Evolutionary conservation across 2,888 invertebrate genomes (phyloP), one percentile per base, ranked within the genome.

Genomic region (Formica aserva): DNA sequence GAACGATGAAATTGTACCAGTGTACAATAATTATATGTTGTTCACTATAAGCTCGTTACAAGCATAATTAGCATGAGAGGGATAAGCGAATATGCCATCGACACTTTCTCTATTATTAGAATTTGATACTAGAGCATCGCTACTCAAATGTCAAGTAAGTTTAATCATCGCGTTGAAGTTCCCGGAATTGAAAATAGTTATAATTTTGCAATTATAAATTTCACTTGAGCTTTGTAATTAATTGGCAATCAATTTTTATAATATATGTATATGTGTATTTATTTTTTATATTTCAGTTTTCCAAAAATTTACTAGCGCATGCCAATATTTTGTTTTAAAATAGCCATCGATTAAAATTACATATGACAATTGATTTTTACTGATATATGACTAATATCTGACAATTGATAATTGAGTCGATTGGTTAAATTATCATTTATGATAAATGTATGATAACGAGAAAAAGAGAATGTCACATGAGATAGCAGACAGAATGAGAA

Each of bases 11-110:
- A 78, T 78, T 69, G 15, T 60, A 41, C 15, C 29, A 57, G 15
- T n/a, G 48, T 4, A 18, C 1, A 22, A 69, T 69, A 69, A 78
- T 78, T 78, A 78, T 45, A 57, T 29, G 5, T 63, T 6, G 29
- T 29, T 32, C 18, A 29, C 29, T 67, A 52, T 22, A 45, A 75
- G 22, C 32, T 55, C 67, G n/a, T 69, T 71, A 78, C 22, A 45
- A 45, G 22, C 32, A 22, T 22, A 60, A 78, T 78, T 78, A 71
- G 5, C 18, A 4, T 15, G 69, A 1, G 9, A 11, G 9, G 38
- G 26, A 6, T 65, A 76, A 66, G 55, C 66, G 35, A 2, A 6
- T 66, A n/a, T 29, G n/a, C 9, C 4, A 41, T 32, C 22, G 38
- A 67, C 15, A 67, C 41, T 6, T 67, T 32, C 41, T 45, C 22